phyloP scores from a whole-genome alignment of 2,113 vertebrate genomes.

The Syngnathoides biaculeatus region DNA sequence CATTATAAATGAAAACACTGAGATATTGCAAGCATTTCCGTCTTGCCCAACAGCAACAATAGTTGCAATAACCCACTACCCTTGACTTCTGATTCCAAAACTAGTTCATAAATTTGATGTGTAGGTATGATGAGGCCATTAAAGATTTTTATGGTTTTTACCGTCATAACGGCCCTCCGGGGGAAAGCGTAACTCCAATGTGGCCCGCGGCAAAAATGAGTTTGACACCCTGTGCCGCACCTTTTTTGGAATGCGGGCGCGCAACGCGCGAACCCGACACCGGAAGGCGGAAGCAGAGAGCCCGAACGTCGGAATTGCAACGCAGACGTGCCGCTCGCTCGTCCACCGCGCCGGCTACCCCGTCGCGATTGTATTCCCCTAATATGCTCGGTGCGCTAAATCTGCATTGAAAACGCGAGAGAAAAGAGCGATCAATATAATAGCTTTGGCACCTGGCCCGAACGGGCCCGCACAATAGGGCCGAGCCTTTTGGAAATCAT shows the following conservation, averaged over 20 bases:
- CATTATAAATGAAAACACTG: too few species aligned
- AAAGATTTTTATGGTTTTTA: too few species aligned
- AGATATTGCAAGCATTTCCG: too few species aligned
- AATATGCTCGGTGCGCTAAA: constrained; percentile 76
- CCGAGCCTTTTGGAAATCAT: constrained; percentile 76
- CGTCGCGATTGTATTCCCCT: constrained; percentile 70
- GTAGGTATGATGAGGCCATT: too few species aligned
- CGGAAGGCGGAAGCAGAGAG: neutral
- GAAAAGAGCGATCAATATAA: constrained; percentile 83
- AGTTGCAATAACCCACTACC: too few species aligned
- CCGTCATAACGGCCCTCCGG: too few species aligned
- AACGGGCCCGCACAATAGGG: constrained; percentile 75
- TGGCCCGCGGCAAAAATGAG: too few species aligned
- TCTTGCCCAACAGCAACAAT: too few species aligned
- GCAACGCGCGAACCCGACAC: neutral
- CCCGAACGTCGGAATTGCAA: constrained; percentile 6
- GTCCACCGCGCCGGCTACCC: constrained; percentile 28
- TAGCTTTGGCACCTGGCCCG: constrained; percentile 76
- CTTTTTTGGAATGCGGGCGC: constrained; percentile 22
- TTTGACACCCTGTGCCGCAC: too few species aligned
- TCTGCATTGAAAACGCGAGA: constrained; percentile 76
- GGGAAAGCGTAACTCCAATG: too few species aligned
- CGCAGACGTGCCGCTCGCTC: constrained; percentile 49
- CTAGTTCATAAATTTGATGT: too few species aligned
- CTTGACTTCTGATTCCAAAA: too few species aligned